Percentiles rank a stretch among this genome's conserved stretches.
phyloP scores from a whole-genome alignment of 2,797 vertebrate genomes.

The Pachyuromys duprasi region DNA sequence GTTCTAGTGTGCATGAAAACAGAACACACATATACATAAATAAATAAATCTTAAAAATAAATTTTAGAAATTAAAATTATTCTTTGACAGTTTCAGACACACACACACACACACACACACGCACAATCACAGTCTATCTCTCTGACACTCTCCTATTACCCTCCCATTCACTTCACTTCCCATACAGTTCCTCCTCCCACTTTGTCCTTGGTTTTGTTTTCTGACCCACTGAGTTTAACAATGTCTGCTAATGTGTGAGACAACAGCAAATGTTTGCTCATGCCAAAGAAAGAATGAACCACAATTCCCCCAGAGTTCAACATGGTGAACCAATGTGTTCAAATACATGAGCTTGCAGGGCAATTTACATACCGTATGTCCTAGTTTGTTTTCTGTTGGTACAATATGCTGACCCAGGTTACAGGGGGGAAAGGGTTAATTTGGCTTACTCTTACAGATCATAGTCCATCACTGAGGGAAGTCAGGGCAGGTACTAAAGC shows the following conservation, averaged over 20 bases:
- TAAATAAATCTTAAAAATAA: not conserved
- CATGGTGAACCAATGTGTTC: not conserved
- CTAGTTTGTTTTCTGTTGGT: not conserved
- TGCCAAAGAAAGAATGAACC: not conserved
- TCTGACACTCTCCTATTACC: not conserved
- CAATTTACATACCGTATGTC: not conserved
- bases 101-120: no score
- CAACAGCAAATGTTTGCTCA: not conserved
- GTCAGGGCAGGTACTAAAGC: not conserved
- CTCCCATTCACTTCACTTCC: not conserved
- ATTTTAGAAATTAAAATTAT: not conserved
- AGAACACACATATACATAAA: no score
- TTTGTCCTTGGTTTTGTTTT: not conserved
- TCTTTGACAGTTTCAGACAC: not conserved
- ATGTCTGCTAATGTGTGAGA: not conserved
- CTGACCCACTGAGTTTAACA: not conserved
- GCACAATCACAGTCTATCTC: not conserved
- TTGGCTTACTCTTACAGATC: no score
- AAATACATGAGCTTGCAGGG: not conserved
- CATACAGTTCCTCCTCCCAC: no score
- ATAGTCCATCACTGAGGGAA: not conserved
- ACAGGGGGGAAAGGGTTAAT: no score
- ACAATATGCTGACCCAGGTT: not conserved
- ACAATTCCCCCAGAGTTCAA: not conserved
- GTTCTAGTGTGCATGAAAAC: no score